A percentile compares a stretch with the other conserved stretches of the same genome.
Conservation (phyloP, 2,888 invertebrate species). For the Eumacrocentrus americanus region DNA sequence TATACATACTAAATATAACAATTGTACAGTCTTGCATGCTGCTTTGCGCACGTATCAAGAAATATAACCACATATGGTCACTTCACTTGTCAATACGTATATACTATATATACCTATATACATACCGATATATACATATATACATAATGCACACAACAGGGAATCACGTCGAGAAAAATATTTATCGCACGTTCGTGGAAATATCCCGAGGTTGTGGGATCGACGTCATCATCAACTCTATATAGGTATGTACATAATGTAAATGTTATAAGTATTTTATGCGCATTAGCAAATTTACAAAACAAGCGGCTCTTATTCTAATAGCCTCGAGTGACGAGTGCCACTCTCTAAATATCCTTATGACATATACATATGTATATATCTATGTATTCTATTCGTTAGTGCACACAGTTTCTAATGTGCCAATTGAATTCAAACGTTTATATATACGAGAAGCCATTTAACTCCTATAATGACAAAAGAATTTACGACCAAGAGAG, state of each 20-base stretch:
- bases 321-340: no score
- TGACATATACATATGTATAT: no score
- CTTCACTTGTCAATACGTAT: conserved; percentile 4
- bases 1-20: no score
- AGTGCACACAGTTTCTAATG: no score
- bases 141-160: background rate
- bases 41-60: background rate
- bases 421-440: no score
- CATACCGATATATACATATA: background rate
- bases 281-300: conserved; percentile 1
- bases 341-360: no score
- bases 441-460: background rate
- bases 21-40: conserved; percentile 5
- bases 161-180: background rate
- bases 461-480: background rate
- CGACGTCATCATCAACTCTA: background rate
- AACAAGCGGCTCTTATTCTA: background rate
- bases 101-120: background rate
- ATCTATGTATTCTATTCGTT: no score
- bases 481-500: background rate
- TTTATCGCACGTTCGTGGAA: background rate
- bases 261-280: background rate
- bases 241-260: background rate
- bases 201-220: background rate
- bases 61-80: conserved; percentile 16